These are phyloP conservation scores for Oegoconia quadripuncta DNA, from an alignment of 2,888 invertebrate genomes.

Conservation along the genomic window DNA sequence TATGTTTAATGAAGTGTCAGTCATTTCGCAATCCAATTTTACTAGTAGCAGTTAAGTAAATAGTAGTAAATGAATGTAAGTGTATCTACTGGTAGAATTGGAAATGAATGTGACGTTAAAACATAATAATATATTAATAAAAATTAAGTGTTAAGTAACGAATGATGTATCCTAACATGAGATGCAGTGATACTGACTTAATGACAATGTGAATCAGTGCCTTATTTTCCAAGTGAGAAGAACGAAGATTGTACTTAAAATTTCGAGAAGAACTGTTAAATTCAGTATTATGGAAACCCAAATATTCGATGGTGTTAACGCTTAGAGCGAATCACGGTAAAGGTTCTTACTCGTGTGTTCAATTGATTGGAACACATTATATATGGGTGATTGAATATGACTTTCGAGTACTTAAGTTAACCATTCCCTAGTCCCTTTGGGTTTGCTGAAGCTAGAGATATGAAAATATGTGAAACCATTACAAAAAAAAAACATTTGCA, in stretches of 20 bases:
- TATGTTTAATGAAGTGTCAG: slow-evolving; percentile 42
- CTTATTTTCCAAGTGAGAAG: slow-evolving; percentile 19
- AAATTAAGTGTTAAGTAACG: slow-evolving; percentile 49
- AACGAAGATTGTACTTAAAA: slow-evolving; percentile 4
- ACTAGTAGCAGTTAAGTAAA: slow-evolving; percentile 39
- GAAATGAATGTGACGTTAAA: slow-evolving; percentile 49
- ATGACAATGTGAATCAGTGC: slow-evolving; percentile 23
- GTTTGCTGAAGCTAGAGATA: too few relatives aligned
- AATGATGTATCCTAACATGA: slow-evolving; percentile 60
- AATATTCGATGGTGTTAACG: neutral
- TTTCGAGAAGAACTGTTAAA: slow-evolving; percentile 5
- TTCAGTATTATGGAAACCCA: slow-evolving; percentile 12
- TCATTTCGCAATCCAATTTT: slow-evolving; percentile 45
- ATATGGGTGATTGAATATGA: slow-evolving; percentile 22
- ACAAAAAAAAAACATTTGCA: too few relatives aligned
- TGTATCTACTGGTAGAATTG: slow-evolving; percentile 49
- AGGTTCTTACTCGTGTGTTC: neutral
- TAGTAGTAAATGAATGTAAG: slow-evolving; percentile 22
- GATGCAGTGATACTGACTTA: slow-evolving; percentile 44
- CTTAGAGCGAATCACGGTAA: neutral
- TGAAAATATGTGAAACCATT: too few relatives aligned
- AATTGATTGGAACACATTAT: slow-evolving; percentile 1
- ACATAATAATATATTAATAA: slow-evolving; percentile 60
- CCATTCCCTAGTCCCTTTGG: too few relatives aligned
- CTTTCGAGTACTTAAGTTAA: slow-evolving; percentile 44